Base-by-base conservation (phyloP, 2,888 invertebrate species). In the Melanostoma mellinum region DNA sequence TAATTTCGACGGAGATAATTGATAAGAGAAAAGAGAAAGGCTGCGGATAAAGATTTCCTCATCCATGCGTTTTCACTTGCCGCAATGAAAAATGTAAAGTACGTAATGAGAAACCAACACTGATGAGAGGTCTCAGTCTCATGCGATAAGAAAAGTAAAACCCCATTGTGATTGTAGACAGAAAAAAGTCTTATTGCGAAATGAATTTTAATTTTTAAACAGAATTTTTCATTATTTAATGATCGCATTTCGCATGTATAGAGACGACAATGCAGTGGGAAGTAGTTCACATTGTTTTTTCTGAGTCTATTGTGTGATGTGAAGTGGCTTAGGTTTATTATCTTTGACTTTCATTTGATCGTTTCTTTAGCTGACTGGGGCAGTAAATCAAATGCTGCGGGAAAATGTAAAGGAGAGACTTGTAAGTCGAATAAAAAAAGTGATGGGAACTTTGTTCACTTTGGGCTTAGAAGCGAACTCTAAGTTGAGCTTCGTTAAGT, bases 361-460 rank as follows among this genome's bases (percentile, higher is more conserved):
- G 8, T 55, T 77, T 50, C 56, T 58, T 44, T 78, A 50, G 55
- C 56, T 71, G 50, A 77, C 8, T 77, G 40, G 77, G 77, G 77
- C 72, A 78, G 77, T 78, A 78, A 72, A 78, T 78, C 77, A 78
- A 44, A 63, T 30, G 32, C 2, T 40, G 35, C 6, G 50, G 48
- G 55, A 35, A 76, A 69, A 36, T 20, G 20, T 20, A 20, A 1
- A 20, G 20, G 20, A 20, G 20, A 20, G 20, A 1, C 20, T 20
- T 20, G 20, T 1, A 20, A 20, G 20, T 20, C 1, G 1, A 20
- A 20, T 20, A 20, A 20, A 20, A 20, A 20, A 20, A 20, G 20
- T 20, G 20, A 20, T 20, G 20, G 20, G 20, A 20, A 20, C 20
- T 20, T 20, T 20, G 20, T 20, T 20, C 20, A 20, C 20, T 20